Conservation (phyloP, 2,113 vertebrate species). For the Callopanchax toddi region DNA sequence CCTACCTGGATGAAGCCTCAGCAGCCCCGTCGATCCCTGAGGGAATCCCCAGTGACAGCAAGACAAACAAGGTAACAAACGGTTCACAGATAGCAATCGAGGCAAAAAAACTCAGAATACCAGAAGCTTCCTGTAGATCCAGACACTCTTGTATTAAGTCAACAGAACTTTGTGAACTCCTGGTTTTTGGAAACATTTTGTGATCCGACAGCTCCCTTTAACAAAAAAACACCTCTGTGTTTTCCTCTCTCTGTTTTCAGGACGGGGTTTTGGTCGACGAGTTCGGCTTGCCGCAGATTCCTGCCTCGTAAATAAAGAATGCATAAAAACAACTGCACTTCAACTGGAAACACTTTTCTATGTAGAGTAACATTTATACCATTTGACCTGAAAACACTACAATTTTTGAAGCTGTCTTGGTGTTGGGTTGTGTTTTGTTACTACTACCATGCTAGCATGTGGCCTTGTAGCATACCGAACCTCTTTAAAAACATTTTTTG, state of each 20-base stretch:
- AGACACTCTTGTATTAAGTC: too few relatives aligned
- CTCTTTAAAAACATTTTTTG: constrained; percentile 1
- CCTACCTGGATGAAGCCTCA: constrained; percentile 94
- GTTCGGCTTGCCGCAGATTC: constrained; percentile 96
- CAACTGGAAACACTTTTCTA: constrained; percentile 68
- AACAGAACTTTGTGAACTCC: too few relatives aligned
- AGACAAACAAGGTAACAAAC: constrained; percentile 89
- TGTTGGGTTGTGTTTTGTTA: constrained; percentile 55
- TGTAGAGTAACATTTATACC: constrained; percentile 73
- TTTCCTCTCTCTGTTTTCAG: constrained; percentile 71
- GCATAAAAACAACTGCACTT: constrained; percentile 50
- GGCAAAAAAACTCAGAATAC: too few relatives aligned
- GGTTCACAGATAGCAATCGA: too few relatives aligned
- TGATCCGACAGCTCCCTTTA: too few relatives aligned
- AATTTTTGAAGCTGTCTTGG: constrained; percentile 37
- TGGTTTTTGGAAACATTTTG: too few relatives aligned
- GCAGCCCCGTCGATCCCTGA: constrained; percentile 93
- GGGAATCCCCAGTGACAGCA: constrained; percentile 89
- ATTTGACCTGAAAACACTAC: constrained; percentile 53
- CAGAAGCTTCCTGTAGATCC: too few relatives aligned
- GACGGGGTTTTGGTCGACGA: constrained; percentile 97
- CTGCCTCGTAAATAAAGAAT: constrained; percentile 85
- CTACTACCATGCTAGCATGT: constrained; percentile 63
- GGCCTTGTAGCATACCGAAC: constrained; percentile 63
- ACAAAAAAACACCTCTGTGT: neutral